Evolutionary conservation across 1,140 invertebrate genomes (phyloP).

Genomic region (Pseudomyrmex concolor): DNA sequence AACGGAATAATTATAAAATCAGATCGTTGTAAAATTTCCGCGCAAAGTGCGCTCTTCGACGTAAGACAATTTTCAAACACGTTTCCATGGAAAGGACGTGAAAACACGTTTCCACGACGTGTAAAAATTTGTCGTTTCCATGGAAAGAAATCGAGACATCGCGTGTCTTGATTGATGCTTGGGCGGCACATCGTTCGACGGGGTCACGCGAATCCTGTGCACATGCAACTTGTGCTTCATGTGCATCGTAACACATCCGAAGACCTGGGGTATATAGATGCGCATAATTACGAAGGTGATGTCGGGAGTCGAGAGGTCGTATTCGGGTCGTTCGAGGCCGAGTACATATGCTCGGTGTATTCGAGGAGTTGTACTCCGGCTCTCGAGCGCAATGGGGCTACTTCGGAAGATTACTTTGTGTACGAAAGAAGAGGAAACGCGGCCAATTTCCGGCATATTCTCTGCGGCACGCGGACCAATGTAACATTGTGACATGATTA

Average conservation of each 20-base stretch:
- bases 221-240: conserved; percentile 57
- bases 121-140: conserved; percentile 20
- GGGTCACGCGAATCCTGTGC: conserved; percentile 66
- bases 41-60: background rate
- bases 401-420: conserved; percentile 39
- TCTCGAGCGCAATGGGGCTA: conserved; percentile 16
- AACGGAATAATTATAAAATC: background rate
- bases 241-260: conserved; percentile 22
- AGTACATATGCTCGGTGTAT: conserved; percentile 33
- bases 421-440: conserved; percentile 27
- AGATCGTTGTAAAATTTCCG: conserved; percentile 2
- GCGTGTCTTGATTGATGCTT: conserved; percentile 68
- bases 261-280: conserved; percentile 64
- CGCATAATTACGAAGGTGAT: conserved; percentile 72
- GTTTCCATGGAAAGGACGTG: too few relatives aligned
- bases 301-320: conserved; percentile 38
- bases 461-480: conserved; percentile 11
- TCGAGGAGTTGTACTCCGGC: conserved; percentile 3
- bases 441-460: conserved; percentile 45
- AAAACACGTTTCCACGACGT: too few relatives aligned
- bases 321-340: conserved; percentile 34
- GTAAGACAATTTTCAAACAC: background rate
- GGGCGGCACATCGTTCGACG: conserved; percentile 48
- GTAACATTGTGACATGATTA: conserved; percentile 27
- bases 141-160: conserved; percentile 58